Conservation (phyloP, 2,888 invertebrate genomes). For the Pyrochroa serraticornis region DNA sequence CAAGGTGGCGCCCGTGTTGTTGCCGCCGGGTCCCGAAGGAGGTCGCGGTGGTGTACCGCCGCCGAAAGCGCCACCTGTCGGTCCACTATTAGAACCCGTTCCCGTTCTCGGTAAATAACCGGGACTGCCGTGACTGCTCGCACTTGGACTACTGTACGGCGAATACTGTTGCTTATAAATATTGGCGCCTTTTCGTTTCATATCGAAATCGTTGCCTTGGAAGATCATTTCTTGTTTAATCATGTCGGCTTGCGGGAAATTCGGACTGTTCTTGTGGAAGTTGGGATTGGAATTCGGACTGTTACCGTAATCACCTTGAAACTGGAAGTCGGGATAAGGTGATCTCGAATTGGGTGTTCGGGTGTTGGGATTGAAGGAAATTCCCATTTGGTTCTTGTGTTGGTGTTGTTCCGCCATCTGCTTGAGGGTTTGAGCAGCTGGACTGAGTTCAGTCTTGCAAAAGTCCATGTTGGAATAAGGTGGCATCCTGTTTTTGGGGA, state of each 20-base stretch:
- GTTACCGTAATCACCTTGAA: slow-evolving; percentile 60
- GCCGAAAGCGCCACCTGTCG: slow-evolving; percentile 45
- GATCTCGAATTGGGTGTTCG: slow-evolving; percentile 58
- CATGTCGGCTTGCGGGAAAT: slow-evolving; percentile 59
- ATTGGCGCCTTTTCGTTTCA: slow-evolving; percentile 56
- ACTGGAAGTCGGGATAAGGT: slow-evolving; percentile 69
- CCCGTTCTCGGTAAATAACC: slow-evolving; percentile 54
- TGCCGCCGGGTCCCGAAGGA: slow-evolving; percentile 58
- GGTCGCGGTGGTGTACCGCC: slow-evolving; percentile 62
- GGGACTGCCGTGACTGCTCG: slow-evolving; percentile 65
- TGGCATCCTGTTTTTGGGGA: slow-evolving; percentile 41
- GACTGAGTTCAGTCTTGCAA: slow-evolving; percentile 72
- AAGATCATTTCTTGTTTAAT: slow-evolving; percentile 64
- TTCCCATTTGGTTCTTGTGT: slow-evolving; percentile 77
- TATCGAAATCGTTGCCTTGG: slow-evolving; percentile 54
- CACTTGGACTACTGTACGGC: slow-evolving; percentile 69
- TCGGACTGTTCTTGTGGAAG: slow-evolving; percentile 57
- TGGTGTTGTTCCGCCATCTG: slow-evolving; percentile 98
- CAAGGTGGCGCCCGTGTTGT: slow-evolving; percentile 62
- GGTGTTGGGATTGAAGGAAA: slow-evolving; percentile 60
- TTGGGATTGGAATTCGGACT: slow-evolving; percentile 57
- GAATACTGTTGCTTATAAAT: slow-evolving; percentile 68
- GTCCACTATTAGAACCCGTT: slow-evolving; percentile 31
- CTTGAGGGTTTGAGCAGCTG: slow-evolving; percentile 93
- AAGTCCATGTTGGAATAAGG: slow-evolving; percentile 56